Percentiles rank a stretch among this genome's conserved stretches.
These are phyloP conservation scores for Harpegnathos saltator DNA, from an alignment of 1,140 invertebrate genomes.

Conservation along the genomic window DNA sequence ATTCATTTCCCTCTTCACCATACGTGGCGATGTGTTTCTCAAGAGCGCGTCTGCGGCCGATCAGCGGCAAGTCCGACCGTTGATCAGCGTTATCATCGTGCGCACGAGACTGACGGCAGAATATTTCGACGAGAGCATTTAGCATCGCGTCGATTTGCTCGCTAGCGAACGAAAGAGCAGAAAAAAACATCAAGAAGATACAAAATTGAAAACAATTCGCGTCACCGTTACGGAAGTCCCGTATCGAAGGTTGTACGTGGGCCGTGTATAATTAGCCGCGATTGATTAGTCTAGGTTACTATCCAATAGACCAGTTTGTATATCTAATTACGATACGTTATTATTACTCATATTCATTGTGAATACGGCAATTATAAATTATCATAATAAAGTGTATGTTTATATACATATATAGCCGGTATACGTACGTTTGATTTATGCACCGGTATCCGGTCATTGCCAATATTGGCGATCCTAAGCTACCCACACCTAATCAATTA, in stretches of 20 bases:
- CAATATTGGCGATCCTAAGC: slow-evolving; percentile 61
- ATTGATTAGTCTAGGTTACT: slow-evolving; percentile 77
- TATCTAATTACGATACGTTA: slow-evolving; percentile 78
- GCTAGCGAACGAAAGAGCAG: background rate
- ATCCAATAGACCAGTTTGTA: slow-evolving; percentile 79
- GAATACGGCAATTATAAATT: slow-evolving; percentile 79
- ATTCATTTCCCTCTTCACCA: slow-evolving; percentile 23
- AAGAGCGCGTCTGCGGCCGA: slow-evolving; percentile 41
- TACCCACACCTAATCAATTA: slow-evolving; percentile 68
- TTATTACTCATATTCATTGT: slow-evolving; percentile 78
- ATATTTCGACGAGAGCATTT: slow-evolving; percentile 5
- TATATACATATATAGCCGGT: slow-evolving; percentile 76
- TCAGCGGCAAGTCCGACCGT: slow-evolving; percentile 32
- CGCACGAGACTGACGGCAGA: slow-evolving; percentile 17
- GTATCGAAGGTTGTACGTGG: slow-evolving; percentile 58
- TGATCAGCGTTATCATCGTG: slow-evolving; percentile 22
- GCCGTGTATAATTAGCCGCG: slow-evolving; percentile 74
- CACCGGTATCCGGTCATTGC: slow-evolving; percentile 47
- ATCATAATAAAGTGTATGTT: slow-evolving; percentile 81
- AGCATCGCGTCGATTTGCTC: slow-evolving; percentile 28
- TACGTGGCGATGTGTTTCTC: background rate
- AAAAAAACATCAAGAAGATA: background rate
- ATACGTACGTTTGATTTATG: slow-evolving; percentile 66
- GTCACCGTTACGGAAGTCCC: slow-evolving; percentile 24
- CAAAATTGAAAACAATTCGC: slow-evolving; percentile 21